These are phyloP conservation scores for Cheilosia scutellata DNA, from an alignment of 2,888 invertebrate species.

Conservation along the genomic window DNA sequence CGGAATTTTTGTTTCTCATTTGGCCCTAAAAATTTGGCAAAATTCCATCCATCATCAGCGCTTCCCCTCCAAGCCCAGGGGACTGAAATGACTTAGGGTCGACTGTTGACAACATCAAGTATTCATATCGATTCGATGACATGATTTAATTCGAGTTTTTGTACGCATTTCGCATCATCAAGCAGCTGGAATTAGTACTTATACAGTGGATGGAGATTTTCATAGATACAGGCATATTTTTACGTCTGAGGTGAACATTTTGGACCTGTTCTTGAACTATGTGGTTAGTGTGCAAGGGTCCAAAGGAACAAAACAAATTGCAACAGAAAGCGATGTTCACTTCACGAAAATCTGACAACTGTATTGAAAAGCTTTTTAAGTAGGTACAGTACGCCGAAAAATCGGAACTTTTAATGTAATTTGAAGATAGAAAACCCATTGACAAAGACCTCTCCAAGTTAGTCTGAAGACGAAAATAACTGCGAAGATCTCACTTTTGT, in stretches of 20 bases:
- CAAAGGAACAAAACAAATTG: too few species aligned
- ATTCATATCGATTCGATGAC: constrained; percentile 72
- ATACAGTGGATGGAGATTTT: constrained; percentile 29
- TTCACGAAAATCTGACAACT: too few species aligned
- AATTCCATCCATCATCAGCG: constrained; percentile 58
- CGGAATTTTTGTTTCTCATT: constrained; percentile 28
- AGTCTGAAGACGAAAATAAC: too few species aligned
- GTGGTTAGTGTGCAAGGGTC: too few species aligned
- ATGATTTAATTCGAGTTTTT: constrained; percentile 56
- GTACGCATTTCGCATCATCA: constrained; percentile 63
- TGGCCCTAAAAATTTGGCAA: constrained; percentile 74
- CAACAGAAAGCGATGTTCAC: too few species aligned
- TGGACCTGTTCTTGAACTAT: too few species aligned
- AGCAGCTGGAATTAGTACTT: constrained; percentile 59
- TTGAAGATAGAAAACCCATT: too few species aligned
- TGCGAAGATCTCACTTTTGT: too few species aligned
- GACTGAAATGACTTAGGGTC: constrained; percentile 2
- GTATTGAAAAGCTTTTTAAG: too few species aligned
- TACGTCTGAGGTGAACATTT: too few species aligned
- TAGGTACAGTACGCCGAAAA: too few species aligned
- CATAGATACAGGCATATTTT: constrained; percentile 9
- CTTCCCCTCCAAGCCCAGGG: not conserved
- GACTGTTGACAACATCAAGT: constrained; percentile 56
- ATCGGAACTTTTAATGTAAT: not conserved
- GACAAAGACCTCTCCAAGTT: too few species aligned